Percentiles rank a stretch among this genome's conserved stretches.
Conservation (phyloP, 37 sponge, comb jelly and placozoan species). For the Ephydatia muelleri region DNA sequence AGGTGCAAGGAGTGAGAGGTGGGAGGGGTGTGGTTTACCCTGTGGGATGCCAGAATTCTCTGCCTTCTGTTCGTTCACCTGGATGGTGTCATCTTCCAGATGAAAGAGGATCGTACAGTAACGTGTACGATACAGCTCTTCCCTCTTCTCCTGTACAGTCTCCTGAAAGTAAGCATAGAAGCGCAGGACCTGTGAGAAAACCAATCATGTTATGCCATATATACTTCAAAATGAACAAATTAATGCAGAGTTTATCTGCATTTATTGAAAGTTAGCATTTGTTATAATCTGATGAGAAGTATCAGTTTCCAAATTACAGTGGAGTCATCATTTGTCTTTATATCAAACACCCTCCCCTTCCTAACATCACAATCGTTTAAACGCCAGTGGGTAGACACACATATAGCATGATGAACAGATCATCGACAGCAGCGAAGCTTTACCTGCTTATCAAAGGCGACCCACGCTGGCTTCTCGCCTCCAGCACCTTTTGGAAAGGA, state of each 20-base stretch:
- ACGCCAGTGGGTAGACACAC: too few relatives aligned
- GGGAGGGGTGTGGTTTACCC: too few relatives aligned
- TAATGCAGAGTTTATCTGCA: too few relatives aligned
- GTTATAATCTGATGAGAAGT: too few relatives aligned
- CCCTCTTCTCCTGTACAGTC: slow-evolving; percentile 88
- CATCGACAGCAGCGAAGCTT: background rate
- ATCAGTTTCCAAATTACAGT: too few relatives aligned
- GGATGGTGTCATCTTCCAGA: slow-evolving; percentile 98
- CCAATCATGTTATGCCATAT: too few relatives aligned
- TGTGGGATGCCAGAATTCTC: slow-evolving; percentile 98
- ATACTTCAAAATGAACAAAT: too few relatives aligned
- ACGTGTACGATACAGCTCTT: slow-evolving; percentile 89
- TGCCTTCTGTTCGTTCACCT: slow-evolving; percentile 80
- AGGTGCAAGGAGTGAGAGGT: too few relatives aligned
- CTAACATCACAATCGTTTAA: background rate
- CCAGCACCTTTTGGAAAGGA: slow-evolving; percentile 86
- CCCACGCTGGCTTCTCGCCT: slow-evolving; percentile 90
- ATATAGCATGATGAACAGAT: background rate
- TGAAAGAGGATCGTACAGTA: slow-evolving; percentile 87
- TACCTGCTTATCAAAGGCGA: slow-evolving; percentile 96
- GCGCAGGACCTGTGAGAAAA: slow-evolving; percentile 72
- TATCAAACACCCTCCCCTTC: background rate
- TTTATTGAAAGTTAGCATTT: too few relatives aligned
- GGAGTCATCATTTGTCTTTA: too few relatives aligned
- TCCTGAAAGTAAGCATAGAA: slow-evolving; percentile 97